Conservation (phyloP, 2,888 invertebrate species). For the Eristalis arbustorum region DNA sequence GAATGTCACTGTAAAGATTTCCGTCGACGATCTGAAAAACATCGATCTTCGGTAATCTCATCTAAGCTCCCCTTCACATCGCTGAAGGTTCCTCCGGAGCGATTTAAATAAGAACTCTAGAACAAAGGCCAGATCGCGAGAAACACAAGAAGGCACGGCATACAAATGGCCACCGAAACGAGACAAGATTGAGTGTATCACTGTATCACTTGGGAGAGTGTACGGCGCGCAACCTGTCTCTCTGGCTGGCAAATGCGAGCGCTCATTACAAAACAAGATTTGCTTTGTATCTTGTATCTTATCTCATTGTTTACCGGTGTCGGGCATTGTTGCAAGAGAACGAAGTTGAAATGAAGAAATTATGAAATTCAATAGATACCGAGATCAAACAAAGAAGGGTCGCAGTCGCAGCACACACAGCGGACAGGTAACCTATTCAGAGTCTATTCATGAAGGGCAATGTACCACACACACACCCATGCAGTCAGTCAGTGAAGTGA, state of each 20-base stretch:
- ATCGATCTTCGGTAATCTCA: too few species aligned
- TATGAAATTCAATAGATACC: constrained; percentile 54
- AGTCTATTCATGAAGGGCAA: background rate
- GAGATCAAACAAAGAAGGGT: constrained; percentile 49
- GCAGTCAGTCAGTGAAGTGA: background rate
- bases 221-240: background rate
- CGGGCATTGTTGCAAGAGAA: constrained; percentile 17
- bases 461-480: background rate
- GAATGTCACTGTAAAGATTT: background rate
- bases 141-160: too few species aligned
- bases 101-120: background rate
- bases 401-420: constrained; percentile 1
- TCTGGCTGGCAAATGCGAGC: background rate
- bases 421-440: background rate
- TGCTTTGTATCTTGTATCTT: background rate
- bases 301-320: constrained; percentile 20
- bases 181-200: background rate
- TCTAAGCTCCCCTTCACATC: too few species aligned
- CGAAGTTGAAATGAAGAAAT: constrained; percentile 13
- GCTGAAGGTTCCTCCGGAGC: background rate
- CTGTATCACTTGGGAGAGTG: background rate
- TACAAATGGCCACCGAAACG: background rate
- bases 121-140: background rate
- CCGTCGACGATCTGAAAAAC: too few species aligned
- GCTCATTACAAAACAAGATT: background rate